These are phyloP conservation scores for Drosophila borborema DNA, from an alignment of 2,888 invertebrate genomes.

Conservation along the genomic window DNA sequence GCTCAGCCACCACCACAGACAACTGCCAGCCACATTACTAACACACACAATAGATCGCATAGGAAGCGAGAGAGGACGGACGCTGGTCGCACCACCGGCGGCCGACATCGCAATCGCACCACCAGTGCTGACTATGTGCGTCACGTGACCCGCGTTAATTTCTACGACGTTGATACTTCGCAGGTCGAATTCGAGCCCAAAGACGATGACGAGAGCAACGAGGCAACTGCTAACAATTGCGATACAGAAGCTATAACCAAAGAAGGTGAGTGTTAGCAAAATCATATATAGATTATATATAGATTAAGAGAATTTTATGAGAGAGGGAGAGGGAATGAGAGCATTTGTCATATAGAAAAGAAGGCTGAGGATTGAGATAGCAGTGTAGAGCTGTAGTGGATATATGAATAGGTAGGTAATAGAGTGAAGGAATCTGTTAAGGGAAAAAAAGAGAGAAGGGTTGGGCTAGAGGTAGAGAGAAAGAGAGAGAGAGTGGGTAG, in stretches of 20 bases:
- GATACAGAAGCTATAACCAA: slow-evolving; percentile 94
- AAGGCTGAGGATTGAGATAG: too few relatives aligned
- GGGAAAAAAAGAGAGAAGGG: too few relatives aligned
- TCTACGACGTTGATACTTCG: slow-evolving; percentile 86
- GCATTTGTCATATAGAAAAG: background rate
- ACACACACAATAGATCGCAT: slow-evolving; percentile 9
- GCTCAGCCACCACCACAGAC: slow-evolving; percentile 19
- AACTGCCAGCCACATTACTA: slow-evolving; percentile 23
- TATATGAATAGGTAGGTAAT: too few relatives aligned
- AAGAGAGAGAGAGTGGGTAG: too few relatives aligned
- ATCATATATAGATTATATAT: background rate
- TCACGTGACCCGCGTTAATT: slow-evolving; percentile 86
- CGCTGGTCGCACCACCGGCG: background rate
- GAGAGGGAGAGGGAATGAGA: background rate
- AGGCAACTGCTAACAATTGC: slow-evolving; percentile 90
- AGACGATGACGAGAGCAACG: slow-evolving; percentile 87
- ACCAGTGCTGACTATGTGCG: slow-evolving; percentile 81
- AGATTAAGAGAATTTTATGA: background rate
- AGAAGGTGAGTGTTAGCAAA: slow-evolving; percentile 89
- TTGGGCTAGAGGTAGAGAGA: too few relatives aligned
- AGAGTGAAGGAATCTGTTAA: too few relatives aligned
- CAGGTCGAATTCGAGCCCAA: slow-evolving; percentile 86
- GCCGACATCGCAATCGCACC: slow-evolving; percentile 4
- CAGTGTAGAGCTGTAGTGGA: too few relatives aligned
- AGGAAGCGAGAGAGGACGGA: background rate